Base-by-base conservation (phyloP, 1,140 invertebrate species). In the Caenorhabditis tropicalis region DNA sequence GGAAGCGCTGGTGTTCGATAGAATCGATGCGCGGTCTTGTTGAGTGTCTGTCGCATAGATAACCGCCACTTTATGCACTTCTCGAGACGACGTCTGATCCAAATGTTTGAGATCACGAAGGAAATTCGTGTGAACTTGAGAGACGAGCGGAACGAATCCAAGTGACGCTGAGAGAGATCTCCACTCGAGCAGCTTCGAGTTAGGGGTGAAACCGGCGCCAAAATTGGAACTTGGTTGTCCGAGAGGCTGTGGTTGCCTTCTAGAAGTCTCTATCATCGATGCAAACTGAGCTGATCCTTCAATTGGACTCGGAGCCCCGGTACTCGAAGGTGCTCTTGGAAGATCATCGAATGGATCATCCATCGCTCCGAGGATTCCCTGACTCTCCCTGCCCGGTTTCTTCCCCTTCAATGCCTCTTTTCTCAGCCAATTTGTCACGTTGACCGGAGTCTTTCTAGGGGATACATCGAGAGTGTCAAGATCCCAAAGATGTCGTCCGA, bases 61-160 rank as follows among this genome's bases (percentile, higher is more conserved):
- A 2, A 99, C 96, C 12, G 98, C 98, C 89, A 99, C 95, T 58
- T 99, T 99, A 92, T 99, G 98, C 0, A 97, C 98, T 91, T 99
- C 98, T 31, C 98, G 94, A 88, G 95, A 88, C n/a, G 56, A 74
- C 19, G 89, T 90, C 29, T 83, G 60, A 82, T 90, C 89, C 56
- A 90, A 79, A 81, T 90, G 89, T 39, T 87, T 82, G 15, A 91
- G 60, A 65, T 91, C 89, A 3, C 89, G 86, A 15, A 58, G 33
- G 80, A 90, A 91, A 79, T 87, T 89, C 24, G 81, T 4, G 15
- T 82, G 86, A 48, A 85, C 84, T 36, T 81, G 82, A 15, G 60
- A 58, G 12, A 85, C 84, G 19, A 46, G 24, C 12, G 58, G 60
- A 16, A 81, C 65, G 60, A 82, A 82, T 21, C 84, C 84, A 24